Evolutionary conservation across 2,888 invertebrate species (phyloP), one percentile per base, ranked within the genome.

Genomic region (Corbicula japonica): DNA sequence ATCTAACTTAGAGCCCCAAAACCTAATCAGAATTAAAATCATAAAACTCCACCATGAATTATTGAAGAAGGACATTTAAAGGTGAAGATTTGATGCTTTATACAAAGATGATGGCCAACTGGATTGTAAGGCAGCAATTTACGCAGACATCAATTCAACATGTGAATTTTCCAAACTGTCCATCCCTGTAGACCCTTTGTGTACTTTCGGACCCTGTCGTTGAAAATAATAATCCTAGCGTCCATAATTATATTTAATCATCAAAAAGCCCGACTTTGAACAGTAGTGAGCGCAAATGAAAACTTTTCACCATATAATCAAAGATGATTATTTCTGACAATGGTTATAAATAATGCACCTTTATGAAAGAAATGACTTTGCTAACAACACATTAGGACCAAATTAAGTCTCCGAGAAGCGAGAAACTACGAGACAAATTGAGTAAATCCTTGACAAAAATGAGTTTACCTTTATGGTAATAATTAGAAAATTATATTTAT

Each of bases 201-300:
- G 52, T 54, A 54, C n/a, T 6, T 52, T 21, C 50, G 54, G 52
- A 54, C 54, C 52, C 44, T 54, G 44, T 62, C 62, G 63, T 26
- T 62, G 52, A 61, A n/a, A 72, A 35, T 54, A 54, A 72, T 54
- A 54, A 72, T 35, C n/a, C 23, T 41, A 72, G 71, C 61, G 54
- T n/a, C 62, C 41, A 54, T 72, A 62, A 72, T 72, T 72, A 72
- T 63, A 61, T 54, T 44, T 62, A 72, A 72, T 72, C 71, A 44
- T 52, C 41, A 52, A 62, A 63, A 72, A 62, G 30, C 52, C 50
- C 10, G 50, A 50, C 26, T 38, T 35, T 62, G 34, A 30, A 41
- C 52, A 54, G 52, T 28, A 52, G 38, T 21, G 60, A 66, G 66
- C 34, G 73, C 60, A 60, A 74, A 74, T 74, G 66, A 58, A 58